Base-by-base conservation (phyloP, 2,797 vertebrate species). In the Ctenopoma kingsleyae region DNA sequence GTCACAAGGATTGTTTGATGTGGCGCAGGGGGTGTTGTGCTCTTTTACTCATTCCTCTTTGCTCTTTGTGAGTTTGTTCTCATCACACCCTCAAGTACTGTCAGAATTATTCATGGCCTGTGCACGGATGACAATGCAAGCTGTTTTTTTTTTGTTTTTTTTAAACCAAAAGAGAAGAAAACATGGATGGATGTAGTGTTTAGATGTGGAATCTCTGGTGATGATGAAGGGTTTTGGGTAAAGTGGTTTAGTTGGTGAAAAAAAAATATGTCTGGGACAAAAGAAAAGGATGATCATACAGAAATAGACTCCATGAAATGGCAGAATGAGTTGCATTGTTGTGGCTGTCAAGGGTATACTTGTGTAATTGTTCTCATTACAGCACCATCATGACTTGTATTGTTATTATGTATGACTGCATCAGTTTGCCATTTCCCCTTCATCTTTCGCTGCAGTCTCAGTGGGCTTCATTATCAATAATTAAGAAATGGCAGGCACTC, bases 381-480 rank as follows among this genome's bases (percentile, higher is more conserved):
- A 57, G 69, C 74, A 52, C 70, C 76, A 56, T 84, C 78, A 80
- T 83, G 80, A 80, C 79, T 81, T 32, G 78, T 81, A 78, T 85
- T 87, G 85, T 87, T 82, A 79, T 88, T 85, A 72, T 83, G 84
- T 89, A 72, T 89, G 87, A 79, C 81, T 89, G 83, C 86, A 86
- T 87, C 84, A 56, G 71, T 86, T 81, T 87, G 83, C 79, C 87
- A 89, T 90, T 91, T 91, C 80, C 82, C 82, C 86, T 76, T 86
- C 76, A 83, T 85, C 88, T 87, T 85, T 80, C 63, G 3, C 76
- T 67, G 74, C 67, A 47, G 76, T 88, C 91, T 92, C 90, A 35
- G 52, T 60, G 80, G 92, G 87, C 71, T 75, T 86, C 76, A 84
- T 92, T 93, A 91, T 93, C 87, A 93, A 92, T 92, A 90, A 93